Evolutionary conservation across 53 echinoderm and acorn worm genomes (phyloP).

Genomic region (Hippasteria phrygiana): DNA sequence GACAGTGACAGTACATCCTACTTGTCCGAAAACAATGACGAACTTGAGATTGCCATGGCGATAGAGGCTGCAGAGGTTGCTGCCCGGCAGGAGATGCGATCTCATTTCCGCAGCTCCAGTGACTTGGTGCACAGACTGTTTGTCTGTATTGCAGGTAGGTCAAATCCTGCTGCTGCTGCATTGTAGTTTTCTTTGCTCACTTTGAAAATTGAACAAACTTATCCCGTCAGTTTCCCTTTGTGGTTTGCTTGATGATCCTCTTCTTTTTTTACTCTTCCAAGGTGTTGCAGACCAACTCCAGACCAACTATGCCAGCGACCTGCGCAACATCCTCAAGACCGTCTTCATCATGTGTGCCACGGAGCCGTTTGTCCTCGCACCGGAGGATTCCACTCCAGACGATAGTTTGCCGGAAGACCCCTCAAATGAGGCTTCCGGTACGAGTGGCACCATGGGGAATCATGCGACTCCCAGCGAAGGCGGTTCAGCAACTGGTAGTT

Average conservation of each 20-base stretch:
- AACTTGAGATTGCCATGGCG: slow-evolving; percentile 94
- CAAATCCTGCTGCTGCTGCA: too few relatives aligned
- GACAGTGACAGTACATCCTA: slow-evolving; percentile 79
- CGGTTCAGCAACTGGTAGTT: not conserved
- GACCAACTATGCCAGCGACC: slow-evolving; percentile 96
- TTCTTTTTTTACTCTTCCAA: not conserved
- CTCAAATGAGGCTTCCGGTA: slow-evolving; percentile 26
- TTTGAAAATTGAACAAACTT: not conserved
- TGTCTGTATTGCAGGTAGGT: slow-evolving; percentile 95
- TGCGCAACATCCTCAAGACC: slow-evolving; percentile 93
- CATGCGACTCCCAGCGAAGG: not conserved
- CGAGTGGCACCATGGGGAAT: not conserved
- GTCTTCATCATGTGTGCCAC: slow-evolving; percentile 78
- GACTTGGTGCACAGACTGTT: slow-evolving; percentile 93
- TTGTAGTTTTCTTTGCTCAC: not conserved
- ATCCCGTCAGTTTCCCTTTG: not conserved
- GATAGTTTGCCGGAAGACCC: not conserved
- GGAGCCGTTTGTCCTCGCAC: slow-evolving; percentile 17
- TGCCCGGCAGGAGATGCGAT: slow-evolving; percentile 93
- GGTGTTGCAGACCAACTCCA: slow-evolving; percentile 99
- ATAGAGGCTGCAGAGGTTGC: slow-evolving; percentile 97
- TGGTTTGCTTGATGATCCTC: too few relatives aligned
- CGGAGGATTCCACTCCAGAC: not conserved
- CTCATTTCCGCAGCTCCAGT: slow-evolving; percentile 93
- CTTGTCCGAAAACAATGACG: slow-evolving; percentile 89